These are phyloP conservation scores for Syndactyla subalaris DNA, from an alignment of 2,797 vertebrate species.

Conservation along the genomic window DNA sequence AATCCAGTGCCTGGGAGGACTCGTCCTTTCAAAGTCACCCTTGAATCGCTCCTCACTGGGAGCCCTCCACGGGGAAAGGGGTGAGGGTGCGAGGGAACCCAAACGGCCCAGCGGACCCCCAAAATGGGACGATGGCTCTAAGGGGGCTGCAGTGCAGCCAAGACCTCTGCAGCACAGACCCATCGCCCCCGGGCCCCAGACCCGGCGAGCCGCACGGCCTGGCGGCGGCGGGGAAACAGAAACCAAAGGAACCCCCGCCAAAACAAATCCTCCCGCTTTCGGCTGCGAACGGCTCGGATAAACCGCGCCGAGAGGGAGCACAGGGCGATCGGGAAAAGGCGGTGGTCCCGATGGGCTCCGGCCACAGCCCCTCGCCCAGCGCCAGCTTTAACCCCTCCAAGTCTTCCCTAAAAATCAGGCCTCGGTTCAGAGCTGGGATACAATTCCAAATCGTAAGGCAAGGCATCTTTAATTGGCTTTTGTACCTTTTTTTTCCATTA, in stretches of 20 bases:
- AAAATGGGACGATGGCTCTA: not conserved
- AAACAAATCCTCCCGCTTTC: not conserved
- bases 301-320: not conserved
- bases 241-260: not conserved
- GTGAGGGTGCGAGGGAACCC: not conserved
- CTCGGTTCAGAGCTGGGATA: not conserved
- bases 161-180: not conserved
- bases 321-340: not conserved
- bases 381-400: not conserved
- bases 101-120: not conserved
- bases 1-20: not conserved
- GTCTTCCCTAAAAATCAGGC: not conserved
- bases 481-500: too few species aligned
- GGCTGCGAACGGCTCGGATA: not conserved
- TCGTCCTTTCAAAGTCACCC: conserved; percentile 32
- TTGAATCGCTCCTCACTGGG: not conserved
- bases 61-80: accelerated
- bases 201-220: not conserved
- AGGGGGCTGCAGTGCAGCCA: not conserved
- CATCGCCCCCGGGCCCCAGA: not conserved
- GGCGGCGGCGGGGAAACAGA: not conserved
- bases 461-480: not conserved
- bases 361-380: not conserved
- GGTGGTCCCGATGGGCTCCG: not conserved
- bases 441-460: not conserved